Evolutionary conservation across 2,888 invertebrate species (phyloP), one percentile per base, ranked within the genome.

Genomic region (Doris montereyensis): DNA sequence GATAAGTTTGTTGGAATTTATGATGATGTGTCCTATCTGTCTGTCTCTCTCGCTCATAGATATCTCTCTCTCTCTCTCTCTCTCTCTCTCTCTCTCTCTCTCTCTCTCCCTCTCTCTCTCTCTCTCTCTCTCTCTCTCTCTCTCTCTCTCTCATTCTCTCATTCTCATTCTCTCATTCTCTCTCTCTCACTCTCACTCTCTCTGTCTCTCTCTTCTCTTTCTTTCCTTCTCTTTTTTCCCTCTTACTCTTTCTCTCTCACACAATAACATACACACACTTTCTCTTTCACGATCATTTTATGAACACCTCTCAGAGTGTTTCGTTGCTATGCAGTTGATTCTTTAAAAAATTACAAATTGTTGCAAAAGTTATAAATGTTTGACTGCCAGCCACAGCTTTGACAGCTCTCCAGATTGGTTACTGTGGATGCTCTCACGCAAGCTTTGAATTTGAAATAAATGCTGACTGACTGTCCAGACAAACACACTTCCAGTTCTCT

Each of bases 231-330:
- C 30, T 17, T 30, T 68, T 35, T 28, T 72, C 41, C 32, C 52
- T 17, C 35, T 72, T 10, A 8, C 13, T 57, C 57, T 57, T 30
- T n/a, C n/a, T n/a, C n/a, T n/a, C n/a, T n/a, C n/a, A n/a, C n/a
- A n/a, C n/a, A n/a, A n/a, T n/a, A n/a, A 58, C 10, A 8, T 0
- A 28, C 26, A 17, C 26, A 28, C 35, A 30, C 57, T 35, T 28
- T 24, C 73, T 57, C 73, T 73, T 58, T 57, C 73, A 28, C 58
- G 1, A 8, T 28, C 73, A 10, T 32, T 57, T n/a, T n/a, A n/a
- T n/a, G n/a, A n/a, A n/a, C n/a, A n/a, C n/a, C n/a, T n/a, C n/a
- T n/a, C n/a, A n/a, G 10, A n/a, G 62, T 62, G 10, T 13, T 60
- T 60, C 21, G 8, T 10, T 10, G 30, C 24, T 3, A 67, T 67